phyloP scores from a whole-genome alignment of 2,888 invertebrate genomes.

The Cetonia aurata region DNA sequence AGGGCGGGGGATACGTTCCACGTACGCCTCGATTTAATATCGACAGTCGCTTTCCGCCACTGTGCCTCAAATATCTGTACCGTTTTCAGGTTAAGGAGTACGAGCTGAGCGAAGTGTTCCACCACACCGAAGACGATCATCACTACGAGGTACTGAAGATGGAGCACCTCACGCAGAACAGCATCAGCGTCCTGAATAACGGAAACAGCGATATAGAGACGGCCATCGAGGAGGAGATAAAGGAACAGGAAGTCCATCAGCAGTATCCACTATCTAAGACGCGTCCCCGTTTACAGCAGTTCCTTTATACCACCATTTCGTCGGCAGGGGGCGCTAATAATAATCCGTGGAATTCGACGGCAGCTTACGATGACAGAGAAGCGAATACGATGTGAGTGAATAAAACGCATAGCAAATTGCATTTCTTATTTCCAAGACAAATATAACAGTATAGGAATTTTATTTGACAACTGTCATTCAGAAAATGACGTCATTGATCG shows the following conservation, averaged over 20 bases:
- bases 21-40: too few species aligned
- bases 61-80: background rate
- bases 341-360: constrained; percentile 42
- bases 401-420: too few species aligned
- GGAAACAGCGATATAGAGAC: constrained; percentile 79
- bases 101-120: constrained; percentile 88
- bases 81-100: constrained; percentile 83
- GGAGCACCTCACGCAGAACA: constrained; percentile 71
- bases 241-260: constrained; percentile 71
- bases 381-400: constrained; percentile 62
- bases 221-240: constrained; percentile 84
- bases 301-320: constrained; percentile 54
- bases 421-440: too few species aligned
- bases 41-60: constrained; percentile 43
- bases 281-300: constrained; percentile 55
- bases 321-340: constrained; percentile 44
- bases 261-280: constrained; percentile 46
- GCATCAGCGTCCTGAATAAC: constrained; percentile 60
- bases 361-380: constrained; percentile 49
- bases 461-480: too few species aligned
- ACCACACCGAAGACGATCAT: constrained; percentile 83
- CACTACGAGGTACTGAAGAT: constrained; percentile 79
- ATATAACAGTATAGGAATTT: too few species aligned
- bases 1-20: too few species aligned
- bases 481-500: too few species aligned